A percentile compares a stretch with the other conserved stretches of the same genome.
phyloP scores from a whole-genome alignment of 2,888 invertebrate genomes.

The Hemaris fuciformis region DNA sequence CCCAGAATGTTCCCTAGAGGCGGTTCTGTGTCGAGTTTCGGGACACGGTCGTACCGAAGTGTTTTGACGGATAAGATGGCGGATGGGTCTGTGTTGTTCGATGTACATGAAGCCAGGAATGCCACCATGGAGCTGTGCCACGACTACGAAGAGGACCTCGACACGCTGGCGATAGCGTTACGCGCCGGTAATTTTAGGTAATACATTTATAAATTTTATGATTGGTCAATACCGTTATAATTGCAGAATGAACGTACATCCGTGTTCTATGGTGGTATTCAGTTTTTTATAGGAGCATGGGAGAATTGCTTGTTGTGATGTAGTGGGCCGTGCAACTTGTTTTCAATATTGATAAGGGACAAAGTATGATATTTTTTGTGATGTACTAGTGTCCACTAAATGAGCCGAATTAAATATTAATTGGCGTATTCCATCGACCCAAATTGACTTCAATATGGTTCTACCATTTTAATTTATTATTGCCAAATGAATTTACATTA shows the following conservation, averaged over 20 bases:
- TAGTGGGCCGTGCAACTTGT: too few relatives aligned
- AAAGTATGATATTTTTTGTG: too few relatives aligned
- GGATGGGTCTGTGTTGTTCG: conserved; percentile 70
- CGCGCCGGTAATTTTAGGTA: conserved; percentile 81
- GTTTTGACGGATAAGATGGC: conserved; percentile 67
- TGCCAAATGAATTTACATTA: too few relatives aligned
- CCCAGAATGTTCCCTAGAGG: conserved; percentile 64
- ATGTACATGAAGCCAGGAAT: conserved; percentile 75
- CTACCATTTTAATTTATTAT: too few relatives aligned
- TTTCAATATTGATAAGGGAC: too few relatives aligned
- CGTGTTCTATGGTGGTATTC: not conserved
- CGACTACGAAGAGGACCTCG: conserved; percentile 72
- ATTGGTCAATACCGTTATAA: not conserved
- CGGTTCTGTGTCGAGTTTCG: conserved; percentile 63
- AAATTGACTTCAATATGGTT: too few relatives aligned
- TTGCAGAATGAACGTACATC: not conserved
- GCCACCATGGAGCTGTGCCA: conserved; percentile 72
- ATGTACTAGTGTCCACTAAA: too few relatives aligned
- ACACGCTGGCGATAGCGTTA: conserved; percentile 72
- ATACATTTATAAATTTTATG: conserved; percentile 24
- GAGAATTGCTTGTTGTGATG: too few relatives aligned
- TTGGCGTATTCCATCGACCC: too few relatives aligned
- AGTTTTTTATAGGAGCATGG: too few relatives aligned
- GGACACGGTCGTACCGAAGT: conserved; percentile 68
- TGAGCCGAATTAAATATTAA: too few relatives aligned